phyloP scores from a whole-genome alignment of 1,140 invertebrate species.

The Pinna nobilis region DNA sequence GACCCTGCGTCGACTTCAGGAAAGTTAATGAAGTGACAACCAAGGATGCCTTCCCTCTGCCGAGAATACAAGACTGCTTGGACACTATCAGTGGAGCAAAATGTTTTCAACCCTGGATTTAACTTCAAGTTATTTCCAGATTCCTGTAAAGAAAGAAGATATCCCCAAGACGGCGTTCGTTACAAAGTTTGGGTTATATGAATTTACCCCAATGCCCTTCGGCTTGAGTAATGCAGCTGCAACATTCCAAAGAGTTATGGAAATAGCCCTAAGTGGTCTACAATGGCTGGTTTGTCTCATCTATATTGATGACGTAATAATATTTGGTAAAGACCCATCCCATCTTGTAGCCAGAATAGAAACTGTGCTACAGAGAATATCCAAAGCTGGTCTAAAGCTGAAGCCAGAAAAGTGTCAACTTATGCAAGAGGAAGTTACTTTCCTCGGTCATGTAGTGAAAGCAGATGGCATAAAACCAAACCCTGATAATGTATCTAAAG shows the following conservation, averaged over 20 bases:
- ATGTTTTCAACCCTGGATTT: conserved; percentile 33
- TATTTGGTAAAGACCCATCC: conserved; percentile 35
- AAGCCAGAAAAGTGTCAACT: conserved; percentile 48
- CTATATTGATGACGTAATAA: conserved; percentile 53
- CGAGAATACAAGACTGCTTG: conserved; percentile 32
- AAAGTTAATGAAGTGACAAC: conserved; percentile 39
- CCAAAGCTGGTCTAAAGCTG: conserved; percentile 35
- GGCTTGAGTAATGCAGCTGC: conserved; percentile 38
- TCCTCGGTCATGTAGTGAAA: conserved; percentile 46
- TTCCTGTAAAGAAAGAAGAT: conserved; percentile 35
- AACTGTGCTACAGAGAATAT: conserved; percentile 30
- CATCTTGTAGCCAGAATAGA: conserved; percentile 23
- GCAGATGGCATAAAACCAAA: conserved; percentile 30
- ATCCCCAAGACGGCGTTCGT: conserved; percentile 51
- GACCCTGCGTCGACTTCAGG: conserved; percentile 77
- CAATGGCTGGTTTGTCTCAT: conserved; percentile 33
- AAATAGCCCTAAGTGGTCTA: conserved; percentile 34
- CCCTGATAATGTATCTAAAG: conserved; percentile 29
- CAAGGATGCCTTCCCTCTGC: conserved; percentile 32
- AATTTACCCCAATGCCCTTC: conserved; percentile 49
- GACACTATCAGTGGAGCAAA: conserved; percentile 20
- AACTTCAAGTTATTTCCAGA: conserved; percentile 27
- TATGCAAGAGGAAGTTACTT: conserved; percentile 49
- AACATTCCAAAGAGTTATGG: conserved; percentile 41
- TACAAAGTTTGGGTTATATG: conserved; percentile 42